Base-by-base conservation (phyloP, 2,888 invertebrate genomes). In the Myopa testacea region DNA sequence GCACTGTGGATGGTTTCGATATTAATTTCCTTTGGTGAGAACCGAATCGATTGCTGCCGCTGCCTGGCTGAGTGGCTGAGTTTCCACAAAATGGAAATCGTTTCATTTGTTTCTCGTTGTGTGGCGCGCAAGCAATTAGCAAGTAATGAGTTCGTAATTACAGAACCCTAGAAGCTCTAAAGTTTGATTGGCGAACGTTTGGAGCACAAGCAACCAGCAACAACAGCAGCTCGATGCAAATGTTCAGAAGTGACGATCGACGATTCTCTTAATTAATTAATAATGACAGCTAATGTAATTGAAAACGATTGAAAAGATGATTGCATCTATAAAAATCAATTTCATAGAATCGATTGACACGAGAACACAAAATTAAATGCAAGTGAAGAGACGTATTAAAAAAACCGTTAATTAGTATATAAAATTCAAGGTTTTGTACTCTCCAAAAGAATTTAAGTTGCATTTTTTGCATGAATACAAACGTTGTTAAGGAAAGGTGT, bases 1-100 rank as follows among this genome's bases (percentile, higher is more conserved):
- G 75, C 71, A 65, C 58, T 78, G 75, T 75, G 75, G 65, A 78
- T 76, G 80, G 76, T 80, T 80, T 75, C 74, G 77, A 77, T 78
- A 80, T 81, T 81, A 81, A 80, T 81, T 81, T 81, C 78, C 78
- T 80, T 81, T 76, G 78, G 73, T 71, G 75, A 7, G 34, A 75
- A 70, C 62, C 63, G 72, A 80, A 79, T 81, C 80, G 78, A 70
- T 71, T 67, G 40, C 75, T 67, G 68, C n/a, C 68, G 58, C 63
- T 34, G n/a, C 74, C n/a, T 16, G 34, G 8, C 10, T 38, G 60
- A 19, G 16, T 5, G 6, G 8, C 26, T 6, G 63, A 8, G 6
- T 7, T 19, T 38, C 26, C 58, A 55, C 71, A 71, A 38, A 63
- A 74, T 74, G 50, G 34, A 37, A 63, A 63, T 63, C 40, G 62